Evolutionary conservation across 2,113 vertebrate species (phyloP).

Genomic region (Elgaria multicarinata): DNA sequence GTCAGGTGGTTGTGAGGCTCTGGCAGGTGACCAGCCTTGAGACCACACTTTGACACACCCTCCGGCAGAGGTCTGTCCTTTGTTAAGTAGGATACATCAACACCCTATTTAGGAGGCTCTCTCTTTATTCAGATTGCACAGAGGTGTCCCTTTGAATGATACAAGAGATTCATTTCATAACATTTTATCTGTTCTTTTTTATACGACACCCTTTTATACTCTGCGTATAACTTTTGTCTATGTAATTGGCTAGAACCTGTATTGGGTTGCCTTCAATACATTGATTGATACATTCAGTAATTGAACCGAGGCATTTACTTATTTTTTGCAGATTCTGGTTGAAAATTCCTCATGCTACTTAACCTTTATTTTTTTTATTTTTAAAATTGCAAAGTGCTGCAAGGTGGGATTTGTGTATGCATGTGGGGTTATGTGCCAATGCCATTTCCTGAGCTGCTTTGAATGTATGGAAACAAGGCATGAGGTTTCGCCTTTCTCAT

Average conservation of each 20-base stretch:
- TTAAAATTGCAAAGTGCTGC: not conserved
- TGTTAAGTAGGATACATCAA: not conserved
- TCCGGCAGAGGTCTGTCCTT: too few relatives aligned
- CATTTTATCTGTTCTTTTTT: too few relatives aligned
- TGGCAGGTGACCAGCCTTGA: too few relatives aligned
- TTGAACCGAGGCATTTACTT: not conserved
- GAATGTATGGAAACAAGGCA: not conserved
- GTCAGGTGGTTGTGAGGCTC: too few relatives aligned
- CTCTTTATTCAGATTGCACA: not conserved
- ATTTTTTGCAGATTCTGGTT: not conserved
- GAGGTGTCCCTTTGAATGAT: not conserved
- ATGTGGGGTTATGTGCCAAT: not conserved
- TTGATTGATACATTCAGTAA: not conserved
- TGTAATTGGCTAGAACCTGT: too few relatives aligned
- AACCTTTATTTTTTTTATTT: not conserved
- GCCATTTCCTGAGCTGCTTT: not conserved
- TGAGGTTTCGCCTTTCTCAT: not conserved
- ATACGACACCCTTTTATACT: too few relatives aligned
- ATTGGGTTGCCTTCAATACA: too few relatives aligned
- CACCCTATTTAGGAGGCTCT: not conserved
- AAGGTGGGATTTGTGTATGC: not conserved
- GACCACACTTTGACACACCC: not conserved
- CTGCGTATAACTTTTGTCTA: too few relatives aligned
- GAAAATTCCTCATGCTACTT: not conserved
- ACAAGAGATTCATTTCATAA: too few relatives aligned